phyloP scores from a whole-genome alignment of 2,888 invertebrate species.

The Pogonocherus hispidulus region DNA sequence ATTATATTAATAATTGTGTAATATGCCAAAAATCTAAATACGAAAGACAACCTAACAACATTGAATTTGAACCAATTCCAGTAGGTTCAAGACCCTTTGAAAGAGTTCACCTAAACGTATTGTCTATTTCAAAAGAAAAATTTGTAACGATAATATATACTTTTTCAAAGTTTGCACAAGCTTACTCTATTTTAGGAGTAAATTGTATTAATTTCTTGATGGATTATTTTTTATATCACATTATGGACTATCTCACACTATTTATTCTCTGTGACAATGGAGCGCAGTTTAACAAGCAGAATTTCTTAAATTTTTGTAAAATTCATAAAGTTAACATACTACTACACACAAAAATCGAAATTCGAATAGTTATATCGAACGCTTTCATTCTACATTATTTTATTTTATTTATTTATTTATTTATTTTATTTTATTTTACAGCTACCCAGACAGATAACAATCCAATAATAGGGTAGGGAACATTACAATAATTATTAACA shows the following conservation, averaged over 20 bases:
- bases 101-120: not conserved
- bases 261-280: too few relatives aligned
- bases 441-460: too few relatives aligned
- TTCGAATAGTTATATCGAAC: not conserved
- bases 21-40: not conserved
- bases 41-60: not conserved
- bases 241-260: too few relatives aligned
- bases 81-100: not conserved
- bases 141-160: not conserved
- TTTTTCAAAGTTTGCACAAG: not conserved
- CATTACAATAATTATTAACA: too few relatives aligned
- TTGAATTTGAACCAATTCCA: slow-evolving; percentile 11
- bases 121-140: slow-evolving; percentile 12
- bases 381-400: too few relatives aligned
- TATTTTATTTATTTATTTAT: too few relatives aligned
- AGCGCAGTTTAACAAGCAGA: too few relatives aligned
- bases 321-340: not conserved
- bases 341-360: not conserved
- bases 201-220: slow-evolving; percentile 5
- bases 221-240: too few relatives aligned
- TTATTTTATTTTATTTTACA: too few relatives aligned
- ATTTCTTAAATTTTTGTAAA: not conserved
- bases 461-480: too few relatives aligned
- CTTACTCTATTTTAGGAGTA: not conserved
- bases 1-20: too few relatives aligned